Conservation (phyloP, 1,140 invertebrate genomes). For the Drosophila arawakana region DNA sequence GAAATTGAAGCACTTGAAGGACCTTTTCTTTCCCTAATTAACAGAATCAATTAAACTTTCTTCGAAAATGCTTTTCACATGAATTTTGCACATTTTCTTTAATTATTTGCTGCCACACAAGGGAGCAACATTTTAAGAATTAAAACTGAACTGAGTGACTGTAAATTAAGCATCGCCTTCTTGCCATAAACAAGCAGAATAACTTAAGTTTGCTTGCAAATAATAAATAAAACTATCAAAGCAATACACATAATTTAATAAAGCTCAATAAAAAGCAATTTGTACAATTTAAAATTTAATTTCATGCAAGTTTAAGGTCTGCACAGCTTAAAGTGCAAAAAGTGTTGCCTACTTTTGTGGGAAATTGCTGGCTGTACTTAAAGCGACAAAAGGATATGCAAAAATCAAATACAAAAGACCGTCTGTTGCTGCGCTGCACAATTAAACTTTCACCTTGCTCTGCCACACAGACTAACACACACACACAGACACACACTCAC, state of each 20-base stretch:
- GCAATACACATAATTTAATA: not conserved
- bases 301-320: not conserved
- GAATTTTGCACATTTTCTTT: too few relatives aligned
- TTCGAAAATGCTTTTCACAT: too few relatives aligned
- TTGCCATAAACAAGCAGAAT: too few relatives aligned
- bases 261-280: not conserved
- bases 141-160: too few relatives aligned
- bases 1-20: too few relatives aligned
- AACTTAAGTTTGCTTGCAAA: too few relatives aligned
- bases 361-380: constrained; percentile 2
- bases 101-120: too few relatives aligned
- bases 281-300: not conserved
- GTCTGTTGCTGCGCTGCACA: constrained; percentile 40
- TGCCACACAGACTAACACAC: constrained; percentile 6
- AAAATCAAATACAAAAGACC: constrained; percentile 24
- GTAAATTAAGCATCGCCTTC: too few relatives aligned
- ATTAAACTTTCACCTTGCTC: constrained; percentile 58
- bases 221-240: too few relatives aligned
- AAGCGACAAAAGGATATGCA: constrained; percentile 26
- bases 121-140: too few relatives aligned
- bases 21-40: too few relatives aligned
- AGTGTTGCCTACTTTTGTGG: constrained; percentile 61
- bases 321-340: constrained; percentile 8
- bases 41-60: too few relatives aligned
- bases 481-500: constrained; percentile 4